Evolutionary conservation across 2,888 invertebrate genomes (phyloP).

Genomic region (Patella ulyssiponensis): DNA sequence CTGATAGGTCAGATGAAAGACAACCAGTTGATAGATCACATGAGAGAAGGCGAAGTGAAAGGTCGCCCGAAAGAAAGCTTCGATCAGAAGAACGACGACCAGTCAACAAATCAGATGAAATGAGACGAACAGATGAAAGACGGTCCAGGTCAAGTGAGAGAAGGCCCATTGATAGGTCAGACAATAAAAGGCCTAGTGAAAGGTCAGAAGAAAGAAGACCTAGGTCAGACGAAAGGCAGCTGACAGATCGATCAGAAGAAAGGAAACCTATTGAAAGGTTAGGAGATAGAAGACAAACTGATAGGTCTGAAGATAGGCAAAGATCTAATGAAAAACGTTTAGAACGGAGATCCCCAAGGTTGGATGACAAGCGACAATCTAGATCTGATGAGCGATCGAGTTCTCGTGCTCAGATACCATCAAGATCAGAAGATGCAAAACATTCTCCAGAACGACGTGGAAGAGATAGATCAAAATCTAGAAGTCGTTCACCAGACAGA

Average conservation of each 20-base stretch:
- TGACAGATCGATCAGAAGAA: constrained; percentile 22
- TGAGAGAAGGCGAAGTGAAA: constrained; percentile 18
- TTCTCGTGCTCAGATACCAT: too few relatives aligned
- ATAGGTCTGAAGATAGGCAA: constrained; percentile 17
- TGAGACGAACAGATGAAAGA: constrained; percentile 37
- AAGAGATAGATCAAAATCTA: background rate
- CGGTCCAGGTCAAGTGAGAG: constrained; percentile 30
- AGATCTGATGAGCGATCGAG: background rate
- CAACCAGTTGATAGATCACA: background rate
- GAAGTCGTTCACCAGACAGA: background rate
- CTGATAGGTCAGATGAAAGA: constrained; percentile 13
- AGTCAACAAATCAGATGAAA: constrained; percentile 8
- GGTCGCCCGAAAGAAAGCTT: constrained; percentile 26
- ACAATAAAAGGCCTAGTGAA: constrained; percentile 25
- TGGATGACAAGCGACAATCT: constrained; percentile 9
- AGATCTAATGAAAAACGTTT: constrained; percentile 18
- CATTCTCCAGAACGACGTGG: constrained; percentile 19
- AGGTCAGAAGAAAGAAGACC: constrained; percentile 28
- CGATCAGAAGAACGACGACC: constrained; percentile 27
- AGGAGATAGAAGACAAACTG: constrained; percentile 3
- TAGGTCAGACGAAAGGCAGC: constrained; percentile 19
- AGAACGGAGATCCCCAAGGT: background rate
- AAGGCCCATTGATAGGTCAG: constrained; percentile 25
- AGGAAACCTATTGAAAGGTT: background rate
- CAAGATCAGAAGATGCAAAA: background rate